Conservation (phyloP, 2,797 vertebrate genomes). For the Erpetoichthys calabaricus region DNA sequence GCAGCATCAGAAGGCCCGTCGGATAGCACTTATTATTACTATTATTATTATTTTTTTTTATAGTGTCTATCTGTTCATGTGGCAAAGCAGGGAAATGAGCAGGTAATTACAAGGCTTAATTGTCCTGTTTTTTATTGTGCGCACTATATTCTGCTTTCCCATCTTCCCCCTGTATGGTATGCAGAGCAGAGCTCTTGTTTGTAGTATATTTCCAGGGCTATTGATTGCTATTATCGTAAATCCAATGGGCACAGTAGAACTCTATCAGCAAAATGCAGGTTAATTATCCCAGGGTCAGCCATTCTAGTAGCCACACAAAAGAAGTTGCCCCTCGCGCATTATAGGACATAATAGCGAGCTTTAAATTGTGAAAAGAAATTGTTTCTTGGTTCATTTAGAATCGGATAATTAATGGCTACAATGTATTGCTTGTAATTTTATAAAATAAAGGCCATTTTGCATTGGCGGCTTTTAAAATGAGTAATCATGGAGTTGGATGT, state of each 20-base stretch:
- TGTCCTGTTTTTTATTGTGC: constrained; percentile 47
- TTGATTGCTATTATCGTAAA: constrained; percentile 62
- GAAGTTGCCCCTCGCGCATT: constrained; percentile 31
- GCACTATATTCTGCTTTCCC: constrained; percentile 39
- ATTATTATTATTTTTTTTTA: constrained; percentile 34
- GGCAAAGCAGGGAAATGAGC: constrained; percentile 41
- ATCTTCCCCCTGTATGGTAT: constrained; percentile 25
- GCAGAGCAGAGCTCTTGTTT: constrained; percentile 44
- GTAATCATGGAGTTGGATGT: neutral
- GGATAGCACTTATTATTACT: too few relatives aligned
- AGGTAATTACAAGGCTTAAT: constrained; percentile 55
- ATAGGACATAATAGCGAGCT: constrained; percentile 15
- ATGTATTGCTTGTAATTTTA: constrained; percentile 2
- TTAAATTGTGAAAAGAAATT: constrained; percentile 48
- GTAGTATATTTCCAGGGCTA: constrained; percentile 52
- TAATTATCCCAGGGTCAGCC: constrained; percentile 61
- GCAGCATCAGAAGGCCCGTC: too few relatives aligned
- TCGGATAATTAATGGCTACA: constrained; percentile 30
- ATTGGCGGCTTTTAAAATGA: neutral
- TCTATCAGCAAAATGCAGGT: constrained; percentile 60
- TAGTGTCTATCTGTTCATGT: constrained; percentile 45
- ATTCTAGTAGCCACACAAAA: constrained; percentile 41
- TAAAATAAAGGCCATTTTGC: constrained; percentile 3
- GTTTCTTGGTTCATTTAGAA: constrained; percentile 23
- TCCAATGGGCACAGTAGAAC: constrained; percentile 58